phyloP scores from a whole-genome alignment of 2,888 invertebrate genomes.

The Lepetodrilus schrolli region DNA sequence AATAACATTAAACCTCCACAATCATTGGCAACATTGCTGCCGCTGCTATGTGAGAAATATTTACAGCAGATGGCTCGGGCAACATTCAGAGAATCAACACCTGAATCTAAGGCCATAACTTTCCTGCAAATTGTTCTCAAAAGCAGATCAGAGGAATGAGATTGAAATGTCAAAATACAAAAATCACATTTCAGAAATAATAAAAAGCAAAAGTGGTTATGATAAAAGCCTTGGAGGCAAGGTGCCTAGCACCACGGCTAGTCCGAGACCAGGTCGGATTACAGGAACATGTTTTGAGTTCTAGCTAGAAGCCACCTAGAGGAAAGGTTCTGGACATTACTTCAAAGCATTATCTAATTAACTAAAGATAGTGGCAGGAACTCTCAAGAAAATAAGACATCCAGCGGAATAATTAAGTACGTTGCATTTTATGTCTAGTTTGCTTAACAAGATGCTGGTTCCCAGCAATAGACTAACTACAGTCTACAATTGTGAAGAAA shows the following conservation, averaged over 20 bases:
- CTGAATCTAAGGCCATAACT: neutral
- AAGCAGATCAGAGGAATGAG: neutral
- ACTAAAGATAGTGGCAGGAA: slow-evolving; percentile 24
- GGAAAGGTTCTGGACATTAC: slow-evolving; percentile 20
- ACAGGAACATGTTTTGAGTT: neutral
- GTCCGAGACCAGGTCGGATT: neutral
- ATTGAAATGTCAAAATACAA: slow-evolving; percentile 18
- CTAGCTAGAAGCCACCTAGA: neutral
- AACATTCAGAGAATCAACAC: too few relatives aligned
- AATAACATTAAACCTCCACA: too few relatives aligned
- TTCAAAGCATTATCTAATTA: slow-evolving; percentile 25
- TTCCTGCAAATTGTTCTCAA: neutral
- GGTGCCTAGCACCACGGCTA: neutral
- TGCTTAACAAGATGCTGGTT: neutral
- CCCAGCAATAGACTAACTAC: too few relatives aligned
- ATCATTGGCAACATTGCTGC: too few relatives aligned
- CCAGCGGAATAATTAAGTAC: slow-evolving; percentile 22
- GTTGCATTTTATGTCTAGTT: slow-evolving; percentile 15
- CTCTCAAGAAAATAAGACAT: neutral
- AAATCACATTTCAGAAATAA: slow-evolving; percentile 18
- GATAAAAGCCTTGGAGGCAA: slow-evolving; percentile 5
- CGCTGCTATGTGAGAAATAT: too few relatives aligned
- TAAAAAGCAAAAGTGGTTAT: neutral
- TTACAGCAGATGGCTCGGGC: too few relatives aligned
- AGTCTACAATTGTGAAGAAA: too few relatives aligned